These are phyloP conservation scores for Nowickia ferox DNA, from an alignment of 2,888 invertebrate species.

Conservation along the genomic window DNA sequence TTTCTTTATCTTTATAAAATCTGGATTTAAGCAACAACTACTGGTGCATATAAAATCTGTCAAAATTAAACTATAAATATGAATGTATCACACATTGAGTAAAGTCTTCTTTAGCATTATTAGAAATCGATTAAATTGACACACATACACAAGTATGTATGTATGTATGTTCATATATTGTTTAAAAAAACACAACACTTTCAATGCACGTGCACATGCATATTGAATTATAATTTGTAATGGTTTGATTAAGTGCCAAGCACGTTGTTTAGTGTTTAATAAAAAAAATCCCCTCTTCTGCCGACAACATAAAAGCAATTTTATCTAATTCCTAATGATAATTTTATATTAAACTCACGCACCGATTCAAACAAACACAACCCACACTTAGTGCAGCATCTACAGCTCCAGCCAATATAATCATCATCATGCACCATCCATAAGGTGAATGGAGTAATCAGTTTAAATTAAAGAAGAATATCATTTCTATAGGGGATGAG, in stretches of 20 bases:
- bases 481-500: slow-evolving; percentile 77
- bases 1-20: no score
- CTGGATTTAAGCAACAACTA: no score
- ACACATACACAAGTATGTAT: neutral
- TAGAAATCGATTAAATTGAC: neutral
- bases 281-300: slow-evolving; percentile 21
- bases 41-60: no score
- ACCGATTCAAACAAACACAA: slow-evolving; percentile 36
- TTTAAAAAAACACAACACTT: neutral
- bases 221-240: slow-evolving; percentile 65
- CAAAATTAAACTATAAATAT: no score
- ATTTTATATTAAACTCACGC: slow-evolving; percentile 43
- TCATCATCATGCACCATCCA: slow-evolving; percentile 29
- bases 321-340: slow-evolving; percentile 51
- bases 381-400: slow-evolving; percentile 25
- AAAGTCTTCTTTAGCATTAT: no score
- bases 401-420: neutral
- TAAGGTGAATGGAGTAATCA: slow-evolving; percentile 42
- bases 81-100: no score
- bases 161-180: neutral
- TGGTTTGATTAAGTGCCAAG: slow-evolving; percentile 69
- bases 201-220: neutral
- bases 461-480: slow-evolving; percentile 45
- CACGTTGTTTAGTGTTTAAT: slow-evolving; percentile 43
- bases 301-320: slow-evolving; percentile 41